Conservation (phyloP, 2,113 vertebrate genomes). For the Pachypanchax playfairii region DNA sequence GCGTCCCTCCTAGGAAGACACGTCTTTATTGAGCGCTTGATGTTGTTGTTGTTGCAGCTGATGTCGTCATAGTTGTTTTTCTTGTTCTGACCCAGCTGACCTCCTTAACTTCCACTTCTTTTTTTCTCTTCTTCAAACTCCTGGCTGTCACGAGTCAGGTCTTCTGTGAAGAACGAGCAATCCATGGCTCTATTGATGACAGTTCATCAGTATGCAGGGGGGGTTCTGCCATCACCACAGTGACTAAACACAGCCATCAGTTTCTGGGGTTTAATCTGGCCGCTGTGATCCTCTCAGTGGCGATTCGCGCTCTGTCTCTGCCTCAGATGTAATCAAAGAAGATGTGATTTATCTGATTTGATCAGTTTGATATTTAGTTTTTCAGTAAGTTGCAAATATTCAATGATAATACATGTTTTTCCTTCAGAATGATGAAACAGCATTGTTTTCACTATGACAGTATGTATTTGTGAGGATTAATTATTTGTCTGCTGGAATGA, state of each 20-base stretch:
- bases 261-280: conserved; percentile 16
- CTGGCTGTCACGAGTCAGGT: conserved; percentile 19
- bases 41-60: not conserved
- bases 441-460: too few relatives aligned
- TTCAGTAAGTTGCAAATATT: too few relatives aligned
- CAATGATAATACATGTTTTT: too few relatives aligned
- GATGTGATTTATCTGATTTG: not conserved
- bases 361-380: too few relatives aligned
- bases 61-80: not conserved
- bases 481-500: too few relatives aligned
- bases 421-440: too few relatives aligned
- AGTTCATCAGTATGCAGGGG: conserved; percentile 55
- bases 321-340: not conserved
- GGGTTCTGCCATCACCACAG: conserved; percentile 24
- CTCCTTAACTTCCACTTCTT: conserved; percentile 15
- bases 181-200: conserved; percentile 59
- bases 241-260: conserved; percentile 23
- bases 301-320: not conserved
- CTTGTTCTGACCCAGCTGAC: conserved; percentile 18
- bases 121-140: conserved; percentile 24
- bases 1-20: not conserved
- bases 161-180: conserved; percentile 11
- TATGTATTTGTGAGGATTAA: too few relatives aligned
- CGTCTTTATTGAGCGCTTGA: not conserved
- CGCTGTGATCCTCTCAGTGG: conserved; percentile 5